Base-by-base conservation (phyloP, 2,113 vertebrate species). In the Pterocles orientalis region DNA sequence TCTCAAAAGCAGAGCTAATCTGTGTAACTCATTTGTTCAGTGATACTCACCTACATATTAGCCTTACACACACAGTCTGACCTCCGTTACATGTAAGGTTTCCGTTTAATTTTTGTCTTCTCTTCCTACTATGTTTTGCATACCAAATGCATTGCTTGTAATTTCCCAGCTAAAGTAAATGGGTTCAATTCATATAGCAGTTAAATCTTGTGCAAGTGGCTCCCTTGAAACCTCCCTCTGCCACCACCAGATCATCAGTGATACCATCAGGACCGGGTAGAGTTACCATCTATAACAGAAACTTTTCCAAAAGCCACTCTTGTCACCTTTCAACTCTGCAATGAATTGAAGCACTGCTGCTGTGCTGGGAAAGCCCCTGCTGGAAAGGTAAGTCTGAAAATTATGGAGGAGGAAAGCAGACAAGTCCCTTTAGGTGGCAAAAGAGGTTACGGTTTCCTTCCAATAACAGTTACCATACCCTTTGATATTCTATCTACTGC, bases 401-500 rank as follows among this genome's bases (percentile, higher is more conserved):
- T 43, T 51, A 45, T 11, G 48, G 48, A 87, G 50, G 39, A 90
- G 47, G 41, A 88, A 92, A 95, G 73, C 43, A 93, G 75, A 61
- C 18, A 69, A 36, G 77, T 72, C 56, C 57, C 58, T 82, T 87
- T 78, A 82, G 56, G 58, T 90, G 58, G 56, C 87, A 70, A 84
- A 92, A 94, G 77, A 68, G 56, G 76, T 84, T 94, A 86, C 3
- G 3, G 80, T 97, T 97, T 97, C 95, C 94, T 97, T 95, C 90
- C 80, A 95, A 86, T 77, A 97, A 91, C 82, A 95, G 86, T 95
- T 95, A 92, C 95, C 39, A 8, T 79, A 91, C 71, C 86, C 90
- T 97, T 97, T 97, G 92, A 96, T 97, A 97, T 95, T 95, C 93
- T 94, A 94, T 92, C 92, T 94, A 94, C 80, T 90, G 95, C 79